phyloP scores from a whole-genome alignment of 2,797 vertebrate genomes.

The Scolopax bukidnonensis region DNA sequence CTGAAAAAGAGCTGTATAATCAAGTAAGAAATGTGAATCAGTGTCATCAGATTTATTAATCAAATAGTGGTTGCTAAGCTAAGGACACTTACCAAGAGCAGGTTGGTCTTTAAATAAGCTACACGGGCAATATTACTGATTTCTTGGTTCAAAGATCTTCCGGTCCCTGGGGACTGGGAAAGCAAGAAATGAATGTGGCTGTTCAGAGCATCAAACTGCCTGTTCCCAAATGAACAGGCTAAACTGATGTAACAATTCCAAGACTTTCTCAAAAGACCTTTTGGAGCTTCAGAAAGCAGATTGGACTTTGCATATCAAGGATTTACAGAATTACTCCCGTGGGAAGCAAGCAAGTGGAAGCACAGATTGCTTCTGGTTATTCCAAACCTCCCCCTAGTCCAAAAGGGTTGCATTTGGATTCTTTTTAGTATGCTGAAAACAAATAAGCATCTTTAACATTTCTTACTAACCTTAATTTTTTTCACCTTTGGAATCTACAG shows the following conservation, averaged over 20 bases:
- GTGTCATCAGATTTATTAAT: conserved; percentile 1
- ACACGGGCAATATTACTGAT: conserved; percentile 53
- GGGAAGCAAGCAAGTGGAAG: not conserved
- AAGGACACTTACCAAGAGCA: conserved; percentile 23
- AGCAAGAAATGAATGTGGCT: conserved; percentile 58
- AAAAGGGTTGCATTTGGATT: not conserved
- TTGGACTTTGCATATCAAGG: conserved; percentile 23
- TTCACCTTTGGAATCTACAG: not conserved
- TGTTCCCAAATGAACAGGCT: conserved; percentile 52
- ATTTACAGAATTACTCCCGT: conserved; percentile 37
- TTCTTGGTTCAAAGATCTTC: conserved; percentile 57
- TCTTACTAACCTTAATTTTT: not conserved
- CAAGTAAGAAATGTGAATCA: not conserved
- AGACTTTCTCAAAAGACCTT: conserved; percentile 55
- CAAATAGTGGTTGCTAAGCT: conserved; percentile 25
- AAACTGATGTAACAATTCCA: conserved; percentile 58
- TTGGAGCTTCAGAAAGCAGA: conserved; percentile 36
- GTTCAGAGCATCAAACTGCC: conserved; percentile 50
- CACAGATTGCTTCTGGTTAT: conserved; percentile 4
- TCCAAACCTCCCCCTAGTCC: not conserved
- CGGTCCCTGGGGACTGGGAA: conserved; percentile 19
- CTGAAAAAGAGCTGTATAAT: not conserved
- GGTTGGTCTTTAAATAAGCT: conserved; percentile 63
- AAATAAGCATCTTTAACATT: not conserved
- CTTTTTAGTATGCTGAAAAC: not conserved